Percentiles rank a stretch among this genome's conserved stretches.
Conservation (phyloP, 2,888 invertebrate species). For the Heliconius sara region DNA sequence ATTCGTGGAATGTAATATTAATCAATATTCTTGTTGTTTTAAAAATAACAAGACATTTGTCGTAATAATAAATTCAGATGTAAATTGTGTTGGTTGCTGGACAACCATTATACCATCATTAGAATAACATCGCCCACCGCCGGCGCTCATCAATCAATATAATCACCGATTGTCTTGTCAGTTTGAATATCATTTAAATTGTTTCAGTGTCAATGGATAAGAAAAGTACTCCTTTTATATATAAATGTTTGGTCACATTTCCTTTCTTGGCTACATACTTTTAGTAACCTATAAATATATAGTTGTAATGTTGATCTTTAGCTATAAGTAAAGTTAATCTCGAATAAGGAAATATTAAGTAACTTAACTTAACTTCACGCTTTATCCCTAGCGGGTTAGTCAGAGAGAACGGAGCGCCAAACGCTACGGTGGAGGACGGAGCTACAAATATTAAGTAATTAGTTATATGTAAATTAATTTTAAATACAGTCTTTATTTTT, state of each 20-base stretch:
- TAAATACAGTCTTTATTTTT: background rate
- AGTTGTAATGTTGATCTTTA: background rate
- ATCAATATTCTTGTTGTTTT: background rate
- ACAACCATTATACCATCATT: constrained; percentile 15
- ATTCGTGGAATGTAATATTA: constrained; percentile 2
- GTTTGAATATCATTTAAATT: constrained; percentile 44
- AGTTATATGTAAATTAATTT: background rate
- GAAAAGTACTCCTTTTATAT: background rate
- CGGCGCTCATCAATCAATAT: constrained; percentile 69
- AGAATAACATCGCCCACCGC: constrained; percentile 33
- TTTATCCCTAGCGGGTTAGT: no score
- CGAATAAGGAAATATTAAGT: background rate
- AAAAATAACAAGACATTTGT: background rate
- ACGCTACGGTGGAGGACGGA: no score
- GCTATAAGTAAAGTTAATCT: background rate
- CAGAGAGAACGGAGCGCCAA: no score
- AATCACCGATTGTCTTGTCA: constrained; percentile 72
- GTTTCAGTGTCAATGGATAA: constrained; percentile 27
- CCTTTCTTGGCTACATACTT: background rate
- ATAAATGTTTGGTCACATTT: constrained; percentile 2
- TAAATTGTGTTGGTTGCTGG: constrained; percentile 11
- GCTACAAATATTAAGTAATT: background rate
- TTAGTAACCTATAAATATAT: background rate
- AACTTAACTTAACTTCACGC: no score
- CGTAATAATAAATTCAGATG: constrained; percentile 15